phyloP scores from a whole-genome alignment of 2,888 invertebrate genomes.

The Drosophila mulleri region DNA sequence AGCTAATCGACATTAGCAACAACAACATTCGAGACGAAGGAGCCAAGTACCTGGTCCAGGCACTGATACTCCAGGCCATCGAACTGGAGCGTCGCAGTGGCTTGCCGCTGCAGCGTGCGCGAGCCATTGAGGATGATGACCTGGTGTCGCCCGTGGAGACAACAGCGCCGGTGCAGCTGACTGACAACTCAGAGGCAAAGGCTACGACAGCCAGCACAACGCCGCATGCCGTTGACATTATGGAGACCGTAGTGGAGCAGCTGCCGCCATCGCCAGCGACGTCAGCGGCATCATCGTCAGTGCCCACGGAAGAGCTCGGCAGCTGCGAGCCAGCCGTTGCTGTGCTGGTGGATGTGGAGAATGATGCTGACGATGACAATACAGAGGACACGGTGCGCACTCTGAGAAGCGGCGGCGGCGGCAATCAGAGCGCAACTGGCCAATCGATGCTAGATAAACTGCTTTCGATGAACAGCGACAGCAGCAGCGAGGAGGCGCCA shows the following conservation, averaged over 20 bases:
- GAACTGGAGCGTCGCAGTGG: slow-evolving; percentile 80
- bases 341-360: slow-evolving; percentile 71
- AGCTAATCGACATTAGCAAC: slow-evolving; percentile 93
- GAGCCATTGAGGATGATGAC: slow-evolving; percentile 81
- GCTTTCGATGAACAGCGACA: slow-evolving; percentile 84
- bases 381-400: slow-evolving; percentile 83
- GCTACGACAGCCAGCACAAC: not conserved
- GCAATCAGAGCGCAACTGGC: slow-evolving; percentile 61
- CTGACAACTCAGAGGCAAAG: not conserved
- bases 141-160: slow-evolving; percentile 59
- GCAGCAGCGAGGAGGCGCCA: slow-evolving; percentile 81
- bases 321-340: slow-evolving; percentile 37
- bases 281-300: not conserved
- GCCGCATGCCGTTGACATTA: slow-evolving; percentile 1
- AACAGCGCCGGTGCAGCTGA: slow-evolving; percentile 18
- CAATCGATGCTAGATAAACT: slow-evolving; percentile 84
- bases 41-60: slow-evolving; percentile 89
- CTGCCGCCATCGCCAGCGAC: slow-evolving; percentile 1
- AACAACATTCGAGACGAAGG: slow-evolving; percentile 88
- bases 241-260: slow-evolving; percentile 7
- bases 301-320: slow-evolving; percentile 3
- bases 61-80: slow-evolving; percentile 89
- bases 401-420: slow-evolving; percentile 53
- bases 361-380: slow-evolving; percentile 82
- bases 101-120: slow-evolving; percentile 70